A percentile compares a stretch with the other conserved stretches of the same genome.
Conservation (phyloP, 2,797 vertebrate species). For the Balearica regulorum region DNA sequence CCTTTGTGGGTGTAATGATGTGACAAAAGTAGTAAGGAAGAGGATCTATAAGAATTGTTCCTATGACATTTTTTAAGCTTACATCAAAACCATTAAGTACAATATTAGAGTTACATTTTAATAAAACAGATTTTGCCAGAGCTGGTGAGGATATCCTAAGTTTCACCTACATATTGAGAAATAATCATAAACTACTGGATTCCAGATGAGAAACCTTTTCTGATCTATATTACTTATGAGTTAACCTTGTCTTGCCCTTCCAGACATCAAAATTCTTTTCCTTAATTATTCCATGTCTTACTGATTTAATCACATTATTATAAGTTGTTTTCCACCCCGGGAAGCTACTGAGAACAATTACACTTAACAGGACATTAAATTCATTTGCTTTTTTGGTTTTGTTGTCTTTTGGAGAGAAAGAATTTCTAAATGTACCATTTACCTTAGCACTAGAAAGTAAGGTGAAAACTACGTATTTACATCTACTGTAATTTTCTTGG, state of each 20-base stretch:
- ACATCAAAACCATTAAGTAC: not conserved
- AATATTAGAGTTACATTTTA: not conserved
- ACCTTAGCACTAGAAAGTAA: not conserved
- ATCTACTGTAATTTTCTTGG: not conserved
- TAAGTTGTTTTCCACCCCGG: not conserved
- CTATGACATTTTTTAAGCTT: not conserved
- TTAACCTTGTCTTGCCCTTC: not conserved
- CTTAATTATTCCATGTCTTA: not conserved
- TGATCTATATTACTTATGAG: not conserved
- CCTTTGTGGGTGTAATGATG: not conserved
- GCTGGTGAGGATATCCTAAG: not conserved
- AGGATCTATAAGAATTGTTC: not conserved
- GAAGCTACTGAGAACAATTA: not conserved
- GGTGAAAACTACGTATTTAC: not conserved
- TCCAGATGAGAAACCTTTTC: not conserved
- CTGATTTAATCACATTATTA: not conserved
- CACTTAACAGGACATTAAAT: not conserved
- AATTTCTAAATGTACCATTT: not conserved
- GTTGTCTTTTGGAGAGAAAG: not conserved
- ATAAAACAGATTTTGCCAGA: not conserved
- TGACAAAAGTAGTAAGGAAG: constrained; percentile 5
- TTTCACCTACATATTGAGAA: not conserved
- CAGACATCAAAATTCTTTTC: not conserved
- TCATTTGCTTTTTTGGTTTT: not conserved
- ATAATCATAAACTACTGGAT: not conserved